These are phyloP conservation scores for Eurytoma californica DNA, from an alignment of 2,888 invertebrate genomes.

Conservation along the genomic window DNA sequence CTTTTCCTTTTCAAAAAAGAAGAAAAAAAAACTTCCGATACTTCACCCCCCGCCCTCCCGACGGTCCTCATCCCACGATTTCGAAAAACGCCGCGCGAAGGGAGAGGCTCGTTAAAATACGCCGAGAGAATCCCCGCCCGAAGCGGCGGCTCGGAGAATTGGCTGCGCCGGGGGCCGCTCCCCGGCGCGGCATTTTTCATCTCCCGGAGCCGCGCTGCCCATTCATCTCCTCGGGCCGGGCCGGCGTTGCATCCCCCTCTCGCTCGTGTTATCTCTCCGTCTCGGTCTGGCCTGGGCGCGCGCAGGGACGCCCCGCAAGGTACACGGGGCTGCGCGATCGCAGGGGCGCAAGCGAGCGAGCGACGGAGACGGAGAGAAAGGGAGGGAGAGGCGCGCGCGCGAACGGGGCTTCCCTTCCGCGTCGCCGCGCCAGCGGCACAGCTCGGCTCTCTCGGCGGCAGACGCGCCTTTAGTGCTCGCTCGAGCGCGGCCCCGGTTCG, in stretches of 20 bases:
- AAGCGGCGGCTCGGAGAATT: no score
- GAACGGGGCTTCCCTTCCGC: constrained; percentile 51
- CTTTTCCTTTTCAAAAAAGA: no score
- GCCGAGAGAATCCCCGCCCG: no score
- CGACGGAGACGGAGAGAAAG: neutral
- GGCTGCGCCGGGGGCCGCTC: no score
- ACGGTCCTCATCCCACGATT: no score
- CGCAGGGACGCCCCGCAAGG: constrained; percentile 57
- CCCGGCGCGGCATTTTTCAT: constrained; percentile 15
- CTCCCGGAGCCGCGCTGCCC: neutral
- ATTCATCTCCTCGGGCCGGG: constrained; percentile 20
- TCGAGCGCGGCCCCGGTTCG: constrained; percentile 69
- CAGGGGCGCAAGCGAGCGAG: constrained; percentile 49
- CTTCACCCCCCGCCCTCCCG: no score
- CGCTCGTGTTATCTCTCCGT: constrained; percentile 6
- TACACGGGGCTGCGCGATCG: constrained; percentile 42
- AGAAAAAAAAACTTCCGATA: no score
- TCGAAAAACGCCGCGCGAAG: no score
- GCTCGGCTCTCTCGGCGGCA: constrained; percentile 16
- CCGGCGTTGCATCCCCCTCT: neutral
- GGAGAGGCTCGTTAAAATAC: no score
- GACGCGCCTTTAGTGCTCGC: constrained; percentile 69
- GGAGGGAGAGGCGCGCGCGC: neutral
- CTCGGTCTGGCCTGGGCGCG: constrained; percentile 49
- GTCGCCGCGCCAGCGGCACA: constrained; percentile 55